Evolutionary conservation across 2,888 invertebrate species (phyloP).

Genomic region (Quadroppia sp.): DNA sequence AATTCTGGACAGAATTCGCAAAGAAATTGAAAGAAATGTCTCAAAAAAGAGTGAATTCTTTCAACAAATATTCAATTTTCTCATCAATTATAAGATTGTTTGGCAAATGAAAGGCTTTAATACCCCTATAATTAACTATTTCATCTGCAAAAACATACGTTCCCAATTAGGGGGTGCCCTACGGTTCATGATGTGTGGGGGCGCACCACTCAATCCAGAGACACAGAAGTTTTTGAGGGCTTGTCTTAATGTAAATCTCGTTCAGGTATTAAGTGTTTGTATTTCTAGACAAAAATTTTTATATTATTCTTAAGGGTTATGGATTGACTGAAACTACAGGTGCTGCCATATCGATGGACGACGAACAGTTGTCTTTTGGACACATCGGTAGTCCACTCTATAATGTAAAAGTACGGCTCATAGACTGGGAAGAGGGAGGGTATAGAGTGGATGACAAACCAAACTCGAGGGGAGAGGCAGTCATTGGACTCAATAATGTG

Average conservation of each 20-base stretch:
- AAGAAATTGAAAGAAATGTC: slow-evolving; percentile 92
- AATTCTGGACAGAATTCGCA: slow-evolving; percentile 57
- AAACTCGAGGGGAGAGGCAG: slow-evolving; percentile 75
- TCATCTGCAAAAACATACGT: slow-evolving; percentile 64
- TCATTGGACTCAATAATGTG: slow-evolving; percentile 82
- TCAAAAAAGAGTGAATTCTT: slow-evolving; percentile 68
- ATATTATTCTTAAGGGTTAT: slow-evolving; percentile 77
- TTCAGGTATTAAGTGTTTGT: neutral
- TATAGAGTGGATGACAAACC: slow-evolving; percentile 82
- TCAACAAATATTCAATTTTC: slow-evolving; percentile 84
- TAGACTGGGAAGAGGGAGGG: slow-evolving; percentile 85
- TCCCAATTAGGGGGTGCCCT: slow-evolving; percentile 81
- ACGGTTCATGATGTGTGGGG: slow-evolving; percentile 82
- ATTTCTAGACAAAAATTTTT: neutral
- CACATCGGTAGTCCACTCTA: slow-evolving; percentile 83
- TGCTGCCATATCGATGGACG: slow-evolving; percentile 62
- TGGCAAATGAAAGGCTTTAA: slow-evolving; percentile 65
- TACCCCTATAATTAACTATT: slow-evolving; percentile 56
- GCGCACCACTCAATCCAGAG: slow-evolving; percentile 90
- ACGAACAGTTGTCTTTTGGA: slow-evolving; percentile 67
- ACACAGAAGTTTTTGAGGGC: slow-evolving; percentile 90
- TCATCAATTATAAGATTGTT: slow-evolving; percentile 83
- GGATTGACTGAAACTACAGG: slow-evolving; percentile 98
- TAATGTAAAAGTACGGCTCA: slow-evolving; percentile 75
- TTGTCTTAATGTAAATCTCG: slow-evolving; percentile 81